A percentile compares a stretch with the other conserved stretches of the same genome.
Evolutionary conservation across 64 coral and sea anemone genomes (phyloP).

Genomic region (Orbicella faveolata): DNA sequence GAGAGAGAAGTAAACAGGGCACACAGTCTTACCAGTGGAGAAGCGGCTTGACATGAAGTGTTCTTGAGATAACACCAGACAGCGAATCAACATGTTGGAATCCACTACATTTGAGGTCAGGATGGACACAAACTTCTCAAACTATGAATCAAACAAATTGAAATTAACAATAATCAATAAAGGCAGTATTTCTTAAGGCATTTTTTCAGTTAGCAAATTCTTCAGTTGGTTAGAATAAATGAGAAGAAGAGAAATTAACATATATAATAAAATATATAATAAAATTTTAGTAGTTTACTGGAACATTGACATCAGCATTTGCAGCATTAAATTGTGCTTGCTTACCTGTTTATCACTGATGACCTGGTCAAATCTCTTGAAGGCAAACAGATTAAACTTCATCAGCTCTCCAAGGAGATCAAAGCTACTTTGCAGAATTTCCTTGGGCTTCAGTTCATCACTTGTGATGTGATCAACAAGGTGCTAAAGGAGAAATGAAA

Average conservation of each 20-base stretch:
- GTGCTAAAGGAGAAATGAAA: constrained; percentile 49
- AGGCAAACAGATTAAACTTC: constrained; percentile 97
- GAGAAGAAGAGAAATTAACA: too few relatives aligned
- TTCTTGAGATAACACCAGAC: constrained; percentile 87
- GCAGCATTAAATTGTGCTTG: background rate
- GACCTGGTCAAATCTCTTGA: constrained; percentile 85
- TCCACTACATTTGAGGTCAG: constrained; percentile 93
- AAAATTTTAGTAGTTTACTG: too few relatives aligned
- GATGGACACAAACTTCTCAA: constrained; percentile 92
- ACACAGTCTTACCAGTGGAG: constrained; percentile 60
- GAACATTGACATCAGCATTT: too few relatives aligned
- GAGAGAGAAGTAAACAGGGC: background rate
- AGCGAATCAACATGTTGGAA: constrained; percentile 98
- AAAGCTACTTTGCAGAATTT: constrained; percentile 98
- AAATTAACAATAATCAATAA: background rate
- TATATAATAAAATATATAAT: too few relatives aligned
- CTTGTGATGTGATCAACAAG: constrained; percentile 95
- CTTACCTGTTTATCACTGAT: constrained; percentile 90
- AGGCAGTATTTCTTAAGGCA: background rate
- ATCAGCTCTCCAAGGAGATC: constrained; percentile 96
- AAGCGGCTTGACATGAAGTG: constrained; percentile 69
- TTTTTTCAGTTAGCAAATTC: too few relatives aligned
- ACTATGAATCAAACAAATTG: constrained; percentile 55
- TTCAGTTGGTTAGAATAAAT: too few relatives aligned
- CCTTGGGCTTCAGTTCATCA: constrained; percentile 85